phyloP scores from a whole-genome alignment of 2,888 invertebrate genomes.

The Drosophila lutescens region DNA sequence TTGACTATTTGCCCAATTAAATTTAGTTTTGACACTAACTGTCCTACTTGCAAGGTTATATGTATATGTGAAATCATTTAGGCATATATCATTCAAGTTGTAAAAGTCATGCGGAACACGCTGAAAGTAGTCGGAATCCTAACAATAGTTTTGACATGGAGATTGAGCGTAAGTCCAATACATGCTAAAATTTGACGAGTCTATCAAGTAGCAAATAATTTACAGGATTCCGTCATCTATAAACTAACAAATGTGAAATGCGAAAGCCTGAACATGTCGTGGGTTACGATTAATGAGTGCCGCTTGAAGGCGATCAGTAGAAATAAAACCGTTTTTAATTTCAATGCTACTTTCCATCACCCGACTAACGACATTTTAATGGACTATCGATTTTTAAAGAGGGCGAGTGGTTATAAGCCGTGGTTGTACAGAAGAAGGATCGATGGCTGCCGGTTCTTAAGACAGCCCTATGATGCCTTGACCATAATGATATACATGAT shows the following conservation, averaged over 20 bases:
- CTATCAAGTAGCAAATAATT: background rate
- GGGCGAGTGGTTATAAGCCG: slow-evolving; percentile 51
- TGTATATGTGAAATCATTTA: background rate
- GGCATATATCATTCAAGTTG: background rate
- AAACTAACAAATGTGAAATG: slow-evolving; percentile 50
- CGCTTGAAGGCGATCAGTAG: slow-evolving; percentile 47
- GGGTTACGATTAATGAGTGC: slow-evolving; percentile 40
- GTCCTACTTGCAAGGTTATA: background rate
- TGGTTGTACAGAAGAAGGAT: slow-evolving; percentile 24
- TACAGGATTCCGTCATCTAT: slow-evolving; percentile 34
- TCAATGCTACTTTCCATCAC: slow-evolving; percentile 27
- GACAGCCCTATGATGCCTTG: slow-evolving; percentile 24
- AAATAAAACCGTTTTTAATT: slow-evolving; percentile 27
- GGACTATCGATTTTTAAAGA: slow-evolving; percentile 17
- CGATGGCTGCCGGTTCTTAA: slow-evolving; percentile 43
- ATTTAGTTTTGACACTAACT: background rate
- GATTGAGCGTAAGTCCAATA: background rate
- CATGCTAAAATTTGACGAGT: too few species aligned
- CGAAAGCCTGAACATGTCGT: slow-evolving; percentile 45
- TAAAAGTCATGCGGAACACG: background rate
- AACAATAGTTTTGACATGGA: background rate
- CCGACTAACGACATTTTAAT: slow-evolving; percentile 11
- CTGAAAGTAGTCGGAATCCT: background rate
- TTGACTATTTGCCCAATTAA: background rate
- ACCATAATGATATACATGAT: slow-evolving; percentile 19